Evolutionary conservation across 2,797 vertebrate species (phyloP).

Genomic region (Pangasius larnaudii): DNA sequence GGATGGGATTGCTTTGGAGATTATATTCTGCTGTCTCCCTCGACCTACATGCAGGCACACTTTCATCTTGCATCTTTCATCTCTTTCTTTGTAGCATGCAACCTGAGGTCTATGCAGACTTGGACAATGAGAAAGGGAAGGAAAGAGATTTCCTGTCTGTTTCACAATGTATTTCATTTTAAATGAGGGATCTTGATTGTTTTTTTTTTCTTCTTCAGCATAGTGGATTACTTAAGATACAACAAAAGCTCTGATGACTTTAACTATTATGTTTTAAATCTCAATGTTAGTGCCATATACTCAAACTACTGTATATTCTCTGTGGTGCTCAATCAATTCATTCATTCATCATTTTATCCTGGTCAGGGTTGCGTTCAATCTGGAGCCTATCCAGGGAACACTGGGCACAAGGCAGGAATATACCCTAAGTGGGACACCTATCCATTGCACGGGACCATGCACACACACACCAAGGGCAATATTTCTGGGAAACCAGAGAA

Average conservation of each 20-base stretch:
- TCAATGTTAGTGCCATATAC: conserved; percentile 4
- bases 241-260: conserved; percentile 14
- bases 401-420: background rate
- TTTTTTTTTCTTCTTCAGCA: background rate
- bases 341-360: background rate
- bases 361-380: background rate
- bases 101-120: conserved; percentile 51
- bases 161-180: conserved; percentile 41
- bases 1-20: conserved; percentile 80
- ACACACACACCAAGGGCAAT: background rate
- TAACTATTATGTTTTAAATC: conserved; percentile 10
- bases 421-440: too few relatives aligned
- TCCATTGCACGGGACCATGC: background rate
- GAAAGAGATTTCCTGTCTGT: conserved; percentile 28
- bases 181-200: conserved; percentile 24
- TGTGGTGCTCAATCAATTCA: background rate
- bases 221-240: conserved; percentile 10
- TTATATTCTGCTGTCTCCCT: conserved; percentile 68
- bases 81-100: conserved; percentile 76
- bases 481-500: background rate
- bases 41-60: conserved; percentile 77
- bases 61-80: conserved; percentile 79
- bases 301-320: background rate
- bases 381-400: background rate
- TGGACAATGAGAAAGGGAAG: conserved; percentile 32